Conservation (phyloP, 2,797 vertebrate genomes). For the Denticeps clupeoides region DNA sequence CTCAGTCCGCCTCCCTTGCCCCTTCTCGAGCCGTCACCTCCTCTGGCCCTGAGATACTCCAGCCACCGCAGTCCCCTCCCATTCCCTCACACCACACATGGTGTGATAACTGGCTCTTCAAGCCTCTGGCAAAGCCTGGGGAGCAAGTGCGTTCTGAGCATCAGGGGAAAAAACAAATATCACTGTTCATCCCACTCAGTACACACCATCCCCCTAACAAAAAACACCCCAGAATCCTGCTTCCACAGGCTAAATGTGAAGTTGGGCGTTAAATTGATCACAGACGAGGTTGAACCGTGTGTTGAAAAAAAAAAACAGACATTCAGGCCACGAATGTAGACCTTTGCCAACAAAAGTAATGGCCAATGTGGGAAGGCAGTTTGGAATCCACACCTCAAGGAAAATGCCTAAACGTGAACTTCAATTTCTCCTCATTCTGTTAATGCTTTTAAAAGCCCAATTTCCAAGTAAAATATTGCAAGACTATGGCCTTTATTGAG, state of each 20-base stretch:
- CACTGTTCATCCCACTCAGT: background rate
- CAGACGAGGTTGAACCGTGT: conserved; percentile 37
- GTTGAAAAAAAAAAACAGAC: conserved; percentile 21
- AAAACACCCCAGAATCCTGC: conserved; percentile 5
- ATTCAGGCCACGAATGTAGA: background rate
- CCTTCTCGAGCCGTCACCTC: conserved; percentile 16
- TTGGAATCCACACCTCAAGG: too few species aligned
- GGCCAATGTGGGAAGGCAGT: too few species aligned
- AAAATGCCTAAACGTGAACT: too few species aligned
- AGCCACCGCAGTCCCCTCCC: conserved; percentile 27
- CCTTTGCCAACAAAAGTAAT: background rate
- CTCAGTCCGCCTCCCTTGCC: background rate
- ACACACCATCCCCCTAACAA: conserved; percentile 5
- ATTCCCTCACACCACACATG: conserved; percentile 16
- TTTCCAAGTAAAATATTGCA: too few species aligned
- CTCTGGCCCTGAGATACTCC: conserved; percentile 9
- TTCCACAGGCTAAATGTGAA: conserved; percentile 43
- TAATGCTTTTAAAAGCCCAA: too few species aligned
- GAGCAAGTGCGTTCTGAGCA: conserved; percentile 4
- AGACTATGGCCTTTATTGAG: too few species aligned
- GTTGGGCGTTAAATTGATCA: conserved; percentile 47
- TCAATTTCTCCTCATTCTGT: too few species aligned
- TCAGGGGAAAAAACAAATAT: too few species aligned
- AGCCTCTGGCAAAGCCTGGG: conserved; percentile 7
- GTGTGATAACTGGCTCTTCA: conserved; percentile 18